Base-by-base conservation (phyloP, 2,888 invertebrate species). In the Lasioglossum malachurum region DNA sequence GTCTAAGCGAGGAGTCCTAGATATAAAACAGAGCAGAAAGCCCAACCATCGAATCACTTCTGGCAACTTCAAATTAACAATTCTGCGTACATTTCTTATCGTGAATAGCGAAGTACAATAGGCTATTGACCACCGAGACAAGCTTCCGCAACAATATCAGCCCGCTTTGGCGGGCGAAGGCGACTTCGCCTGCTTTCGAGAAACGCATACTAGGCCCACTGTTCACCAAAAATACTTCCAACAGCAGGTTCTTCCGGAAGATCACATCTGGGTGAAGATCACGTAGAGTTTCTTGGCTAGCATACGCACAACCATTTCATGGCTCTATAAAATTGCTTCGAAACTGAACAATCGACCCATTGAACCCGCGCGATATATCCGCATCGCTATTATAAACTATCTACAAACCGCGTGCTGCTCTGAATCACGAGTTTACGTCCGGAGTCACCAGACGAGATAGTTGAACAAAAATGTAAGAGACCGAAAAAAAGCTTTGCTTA, bases 301-400 rank as follows among this genome's bases (percentile, higher is more conserved):
- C 69, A 46, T 78, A 86, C 83, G 85, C 86, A 71, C 75, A 69
- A 79, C 53, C 46, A 49, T 74, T 41, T 57, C 35, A 72, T 57
- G 41, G 16, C 46, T 23, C 44, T 73, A 27, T 38, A 38, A 27
- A 27, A 46, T 12, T 31, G n/a, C 14, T 14, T 27, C 64, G 31
- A n/a, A 12, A 23, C n/a, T n/a, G 57, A 57, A 57, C 57, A 57
- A 57, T 10, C n/a, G n/a, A n/a, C 10, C 8, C 23, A 19, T 53
- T 8, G 53, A 27, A 60, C 5, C n/a, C 16, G 60, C 27, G 27
- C 27, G 27, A 60, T 3, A 60, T 31, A 16, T 16, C n/a, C n/a
- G 27, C 27, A 60, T 60, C 27, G 60, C 60, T 60, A 60, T 46
- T 4, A 31, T 31, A 31, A 57, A 16, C 16, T 7, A 31, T 0